phyloP scores from a whole-genome alignment of 2,888 invertebrate genomes.

The Monochamus alternatus region DNA sequence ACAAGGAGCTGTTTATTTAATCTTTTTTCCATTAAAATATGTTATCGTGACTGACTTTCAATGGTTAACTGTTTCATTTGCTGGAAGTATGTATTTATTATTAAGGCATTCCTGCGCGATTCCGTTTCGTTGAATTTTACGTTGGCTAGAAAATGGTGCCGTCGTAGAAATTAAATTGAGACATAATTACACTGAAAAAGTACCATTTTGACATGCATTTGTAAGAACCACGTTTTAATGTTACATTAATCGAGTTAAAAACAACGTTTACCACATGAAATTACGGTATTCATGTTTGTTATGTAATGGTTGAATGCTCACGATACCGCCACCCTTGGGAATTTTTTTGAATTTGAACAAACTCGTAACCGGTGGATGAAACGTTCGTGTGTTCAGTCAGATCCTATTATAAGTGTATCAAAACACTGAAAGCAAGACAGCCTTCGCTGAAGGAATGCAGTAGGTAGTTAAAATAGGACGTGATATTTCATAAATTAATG shows the following conservation, averaged over 20 bases:
- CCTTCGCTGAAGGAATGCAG: neutral
- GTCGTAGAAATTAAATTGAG: constrained; percentile 5
- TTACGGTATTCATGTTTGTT: constrained; percentile 27
- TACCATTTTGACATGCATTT: constrained; percentile 8
- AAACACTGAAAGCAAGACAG: neutral
- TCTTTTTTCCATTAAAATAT: neutral
- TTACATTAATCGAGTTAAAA: constrained; percentile 21
- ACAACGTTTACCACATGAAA: constrained; percentile 16
- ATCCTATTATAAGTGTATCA: neutral
- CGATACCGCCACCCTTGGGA: constrained; percentile 33
- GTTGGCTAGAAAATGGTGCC: neutral
- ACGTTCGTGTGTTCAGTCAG: neutral
- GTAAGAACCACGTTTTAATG: constrained; percentile 15
- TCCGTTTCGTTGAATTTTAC: constrained; percentile 6
- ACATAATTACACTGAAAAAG: constrained; percentile 24
- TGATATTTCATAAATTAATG: neutral
- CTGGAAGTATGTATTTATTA: neutral
- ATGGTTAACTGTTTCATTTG: neutral
- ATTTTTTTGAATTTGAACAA: constrained; percentile 24
- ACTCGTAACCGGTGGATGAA: constrained; percentile 1
- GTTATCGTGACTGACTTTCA: neutral
- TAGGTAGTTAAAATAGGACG: neutral
- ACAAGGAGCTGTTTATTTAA: neutral
- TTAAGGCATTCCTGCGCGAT: neutral
- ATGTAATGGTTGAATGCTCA: constrained; percentile 33